Percentiles rank a stretch among this genome's conserved stretches.
These are phyloP conservation scores for Antechinus flavipes DNA, from an alignment of 2,113 vertebrate genomes.

Conservation along the genomic window DNA sequence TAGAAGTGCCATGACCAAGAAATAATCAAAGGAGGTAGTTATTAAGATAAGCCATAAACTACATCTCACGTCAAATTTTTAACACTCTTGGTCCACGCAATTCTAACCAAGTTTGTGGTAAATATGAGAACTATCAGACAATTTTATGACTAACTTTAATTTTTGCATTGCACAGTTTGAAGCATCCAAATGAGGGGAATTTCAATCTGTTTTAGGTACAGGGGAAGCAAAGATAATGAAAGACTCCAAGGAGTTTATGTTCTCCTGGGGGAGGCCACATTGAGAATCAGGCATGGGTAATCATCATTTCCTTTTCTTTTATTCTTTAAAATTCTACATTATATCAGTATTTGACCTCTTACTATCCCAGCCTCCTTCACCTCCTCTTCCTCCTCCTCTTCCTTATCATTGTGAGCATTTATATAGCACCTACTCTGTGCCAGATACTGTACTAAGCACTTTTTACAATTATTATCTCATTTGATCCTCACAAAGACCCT, in stretches of 20 bases:
- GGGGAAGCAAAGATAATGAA: background rate
- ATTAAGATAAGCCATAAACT: background rate
- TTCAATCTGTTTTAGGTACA: background rate
- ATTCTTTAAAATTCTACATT: background rate
- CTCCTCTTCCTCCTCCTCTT: no score
- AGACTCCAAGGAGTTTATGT: background rate
- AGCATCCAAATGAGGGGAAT: background rate
- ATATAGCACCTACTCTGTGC: background rate
- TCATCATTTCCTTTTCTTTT: background rate
- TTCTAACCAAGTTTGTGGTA: background rate
- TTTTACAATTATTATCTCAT: constrained; percentile 41
- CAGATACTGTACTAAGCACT: background rate
- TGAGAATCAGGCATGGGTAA: background rate
- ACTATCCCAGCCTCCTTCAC: background rate
- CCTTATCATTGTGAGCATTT: background rate
- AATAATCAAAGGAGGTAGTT: background rate
- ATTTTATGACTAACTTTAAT: background rate
- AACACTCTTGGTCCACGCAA: background rate
- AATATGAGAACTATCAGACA: background rate
- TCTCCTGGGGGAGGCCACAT: background rate
- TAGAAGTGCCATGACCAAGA: background rate
- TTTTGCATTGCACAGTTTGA: background rate
- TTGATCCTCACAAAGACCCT: constrained; percentile 43
- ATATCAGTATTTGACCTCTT: background rate
- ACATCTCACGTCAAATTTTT: background rate